A percentile compares a stretch with the other conserved stretches of the same genome.
Conservation (phyloP, 1,140 invertebrate genomes). For the Leptopilina boulardi region DNA sequence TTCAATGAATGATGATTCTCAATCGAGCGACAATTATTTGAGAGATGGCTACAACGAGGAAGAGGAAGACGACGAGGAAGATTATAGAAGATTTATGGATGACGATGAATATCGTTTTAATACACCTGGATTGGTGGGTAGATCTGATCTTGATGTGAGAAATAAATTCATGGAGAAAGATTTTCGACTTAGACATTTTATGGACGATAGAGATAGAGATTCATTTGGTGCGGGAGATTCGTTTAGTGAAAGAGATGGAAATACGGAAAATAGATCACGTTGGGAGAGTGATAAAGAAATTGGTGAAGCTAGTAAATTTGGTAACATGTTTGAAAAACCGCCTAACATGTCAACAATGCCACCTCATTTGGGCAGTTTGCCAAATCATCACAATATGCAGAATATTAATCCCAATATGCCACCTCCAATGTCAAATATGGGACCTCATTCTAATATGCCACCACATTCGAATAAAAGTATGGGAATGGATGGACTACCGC, state of each 20-base stretch:
- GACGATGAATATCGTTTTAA: constrained; percentile 44
- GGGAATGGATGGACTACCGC: constrained; percentile 57
- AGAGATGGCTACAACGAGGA: constrained; percentile 1
- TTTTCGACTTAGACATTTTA: constrained; percentile 37
- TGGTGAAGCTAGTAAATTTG: constrained; percentile 44
- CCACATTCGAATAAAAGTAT: constrained; percentile 50
- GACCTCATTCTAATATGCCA: constrained; percentile 61
- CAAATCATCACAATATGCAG: constrained; percentile 69
- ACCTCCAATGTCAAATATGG: constrained; percentile 60
- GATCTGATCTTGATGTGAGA: background rate
- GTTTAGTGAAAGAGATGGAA: constrained; percentile 40
- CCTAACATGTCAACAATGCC: constrained; percentile 52
- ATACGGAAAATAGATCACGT: constrained; percentile 54
- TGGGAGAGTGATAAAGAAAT: constrained; percentile 64
- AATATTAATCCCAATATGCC: constrained; percentile 67
- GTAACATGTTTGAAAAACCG: constrained; percentile 63
- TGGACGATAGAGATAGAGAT: constrained; percentile 25
- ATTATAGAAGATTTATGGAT: constrained; percentile 43
- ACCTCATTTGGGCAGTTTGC: constrained; percentile 48
- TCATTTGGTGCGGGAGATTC: constrained; percentile 22
- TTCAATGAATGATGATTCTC: constrained; percentile 63
- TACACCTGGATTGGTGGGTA: background rate
- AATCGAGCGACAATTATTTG: constrained; percentile 62
- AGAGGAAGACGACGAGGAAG: constrained; percentile 44
- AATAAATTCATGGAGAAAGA: constrained; percentile 37